Percentiles rank a stretch among this genome's conserved stretches.
Conservation (phyloP, 2,113 vertebrate genomes). For the Pomatostomus ruficeps region DNA sequence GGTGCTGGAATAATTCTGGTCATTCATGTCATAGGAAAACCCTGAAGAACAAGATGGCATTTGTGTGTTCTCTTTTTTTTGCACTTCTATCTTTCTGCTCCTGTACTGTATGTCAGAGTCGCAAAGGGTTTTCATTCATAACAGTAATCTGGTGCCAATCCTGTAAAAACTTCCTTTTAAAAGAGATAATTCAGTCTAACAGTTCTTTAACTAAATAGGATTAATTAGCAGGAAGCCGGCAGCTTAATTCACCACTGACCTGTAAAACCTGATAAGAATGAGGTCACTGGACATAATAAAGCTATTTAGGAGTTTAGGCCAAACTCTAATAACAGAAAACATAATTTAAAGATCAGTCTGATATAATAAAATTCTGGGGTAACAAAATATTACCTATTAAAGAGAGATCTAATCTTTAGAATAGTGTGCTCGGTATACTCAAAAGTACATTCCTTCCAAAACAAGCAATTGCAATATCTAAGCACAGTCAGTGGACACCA, state of each 20-base stretch:
- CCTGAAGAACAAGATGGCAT: neutral
- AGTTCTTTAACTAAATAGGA: conserved; percentile 70
- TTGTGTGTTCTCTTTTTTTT: neutral
- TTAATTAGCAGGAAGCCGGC: conserved; percentile 74
- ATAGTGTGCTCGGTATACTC: conserved; percentile 16
- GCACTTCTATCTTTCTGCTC: neutral
- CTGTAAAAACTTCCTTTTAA: conserved; percentile 70
- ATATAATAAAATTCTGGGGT: conserved; percentile 22
- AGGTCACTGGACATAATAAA: conserved; percentile 66
- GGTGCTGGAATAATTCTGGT: neutral
- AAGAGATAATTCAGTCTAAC: conserved; percentile 64
- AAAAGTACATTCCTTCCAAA: conserved; percentile 58
- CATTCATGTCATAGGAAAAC: neutral
- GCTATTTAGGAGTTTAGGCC: conserved; percentile 66
- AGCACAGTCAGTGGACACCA: conserved; percentile 39
- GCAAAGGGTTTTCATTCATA: conserved; percentile 30
- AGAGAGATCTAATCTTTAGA: conserved; percentile 52
- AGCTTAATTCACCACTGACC: conserved; percentile 68
- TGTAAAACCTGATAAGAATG: conserved; percentile 65
- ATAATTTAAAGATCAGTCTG: conserved; percentile 54
- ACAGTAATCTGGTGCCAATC: conserved; percentile 52
- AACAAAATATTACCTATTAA: conserved; percentile 53
- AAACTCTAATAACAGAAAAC: conserved; percentile 41
- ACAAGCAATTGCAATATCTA: conserved; percentile 66
- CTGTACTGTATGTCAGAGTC: neutral